Evolutionary conservation across 2,797 vertebrate species (phyloP), one percentile per base, ranked within the genome.

Genomic region (Phrynocephalus vlangalii): DNA sequence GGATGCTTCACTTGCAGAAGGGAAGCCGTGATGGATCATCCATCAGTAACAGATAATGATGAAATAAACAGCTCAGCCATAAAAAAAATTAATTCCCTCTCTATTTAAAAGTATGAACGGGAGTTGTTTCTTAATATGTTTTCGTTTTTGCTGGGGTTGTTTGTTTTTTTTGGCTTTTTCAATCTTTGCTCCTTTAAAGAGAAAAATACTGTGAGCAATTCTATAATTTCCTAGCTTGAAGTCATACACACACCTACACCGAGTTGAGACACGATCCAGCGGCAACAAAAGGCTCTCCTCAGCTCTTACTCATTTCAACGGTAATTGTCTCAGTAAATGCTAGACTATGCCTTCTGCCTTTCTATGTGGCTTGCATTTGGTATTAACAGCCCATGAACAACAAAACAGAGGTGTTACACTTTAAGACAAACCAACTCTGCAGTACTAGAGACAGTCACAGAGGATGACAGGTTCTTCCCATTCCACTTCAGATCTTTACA

Each of bases 61-160:
- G 82, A 93, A 93, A 93, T 38, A 89, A 76, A 87, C 90, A 86
- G 80, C 85, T 84, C 8, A 18, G 88, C 16, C 70, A 79, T 84
- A 94, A 94, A 93, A 91, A 33, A 70, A 81, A 6, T 44, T 78
- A 89, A 87, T 86, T n/a, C 89, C 90, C 90, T 86, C 89, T 94
- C 92, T 89, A 88, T 89, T 88, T 82, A 50, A 91, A 88, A 95
- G 77, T 86, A 91, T 77, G 87, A 87, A 94, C 89, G 90, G 33
- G 84, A 90, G 92, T 63, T 88, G 71, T 86, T 66, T n/a, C 78
- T 88, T 93, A 92, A 95, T 95, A 95, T 92, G 95, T 67, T 88
- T 73, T 91, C 38, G 20, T 3, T 91, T 52, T 63, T 63, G 60
- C 60, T 63, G 18, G 2, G 33, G 2, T 33, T 33, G 2, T 33